These are phyloP conservation scores for Eleginops maclovinus DNA, from an alignment of 2,113 vertebrate genomes.

Conservation along the genomic window DNA sequence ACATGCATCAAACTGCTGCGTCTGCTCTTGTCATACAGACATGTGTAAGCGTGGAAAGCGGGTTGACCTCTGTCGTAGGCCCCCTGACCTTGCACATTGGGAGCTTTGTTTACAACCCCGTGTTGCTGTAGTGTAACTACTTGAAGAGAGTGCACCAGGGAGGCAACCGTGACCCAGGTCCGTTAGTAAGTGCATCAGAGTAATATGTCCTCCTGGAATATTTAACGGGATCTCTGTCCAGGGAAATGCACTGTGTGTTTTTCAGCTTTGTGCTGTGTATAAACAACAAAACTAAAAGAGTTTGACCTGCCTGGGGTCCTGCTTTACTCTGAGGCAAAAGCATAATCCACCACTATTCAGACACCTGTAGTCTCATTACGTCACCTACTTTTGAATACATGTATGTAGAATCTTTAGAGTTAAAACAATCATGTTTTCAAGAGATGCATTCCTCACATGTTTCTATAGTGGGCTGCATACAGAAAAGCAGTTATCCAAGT, in stretches of 20 bases:
- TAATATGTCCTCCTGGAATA: constrained; percentile 1
- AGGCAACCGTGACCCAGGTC: neutral
- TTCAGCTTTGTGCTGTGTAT: neutral
- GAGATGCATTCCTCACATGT: neutral
- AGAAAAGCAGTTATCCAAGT: constrained; percentile 26
- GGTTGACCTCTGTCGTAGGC: constrained; percentile 54
- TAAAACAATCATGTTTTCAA: no score
- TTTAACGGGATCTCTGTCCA: constrained; percentile 6
- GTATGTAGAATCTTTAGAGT: neutral
- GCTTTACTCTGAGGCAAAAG: neutral
- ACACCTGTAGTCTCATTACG: neutral
- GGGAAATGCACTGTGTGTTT: constrained; percentile 1
- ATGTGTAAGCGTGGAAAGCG: constrained; percentile 16
- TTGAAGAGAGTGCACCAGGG: constrained; percentile 17
- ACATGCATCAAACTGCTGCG: constrained; percentile 59
- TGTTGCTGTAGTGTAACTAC: constrained; percentile 31
- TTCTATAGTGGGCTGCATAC: constrained; percentile 5
- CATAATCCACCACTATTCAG: neutral
- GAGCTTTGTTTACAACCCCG: constrained; percentile 66
- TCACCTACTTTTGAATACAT: neutral
- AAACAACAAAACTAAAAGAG: neutral
- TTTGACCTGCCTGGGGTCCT: neutral
- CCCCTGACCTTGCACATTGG: constrained; percentile 57
- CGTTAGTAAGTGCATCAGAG: constrained; percentile 6
- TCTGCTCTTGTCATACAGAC: constrained; percentile 50